phyloP scores from a whole-genome alignment of 2,797 vertebrate genomes.

The Antrozous pallidus region DNA sequence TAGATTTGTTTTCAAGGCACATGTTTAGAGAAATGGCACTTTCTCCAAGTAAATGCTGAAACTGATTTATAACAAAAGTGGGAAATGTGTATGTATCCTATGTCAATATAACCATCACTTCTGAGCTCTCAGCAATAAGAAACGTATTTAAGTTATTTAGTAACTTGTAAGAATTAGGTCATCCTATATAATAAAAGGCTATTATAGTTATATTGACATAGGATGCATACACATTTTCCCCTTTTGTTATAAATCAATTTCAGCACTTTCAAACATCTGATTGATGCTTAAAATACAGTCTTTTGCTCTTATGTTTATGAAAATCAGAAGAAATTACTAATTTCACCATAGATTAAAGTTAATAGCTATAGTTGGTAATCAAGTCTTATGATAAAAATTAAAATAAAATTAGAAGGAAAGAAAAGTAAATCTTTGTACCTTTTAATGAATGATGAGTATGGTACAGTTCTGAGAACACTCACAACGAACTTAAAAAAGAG shows the following conservation, averaged over 20 bases:
- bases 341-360: conserved; percentile 9
- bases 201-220: background rate
- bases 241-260: conserved; percentile 42
- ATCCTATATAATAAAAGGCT: background rate
- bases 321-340: conserved; percentile 35
- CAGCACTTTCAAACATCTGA: conserved; percentile 10
- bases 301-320: conserved; percentile 28
- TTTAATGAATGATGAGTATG: conserved; percentile 12
- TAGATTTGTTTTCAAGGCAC: conserved; percentile 35
- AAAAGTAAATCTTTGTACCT: conserved; percentile 31
- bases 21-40: conserved; percentile 21
- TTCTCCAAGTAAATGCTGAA: conserved; percentile 30
- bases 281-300: conserved; percentile 31
- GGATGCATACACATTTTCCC: conserved; percentile 26
- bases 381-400: conserved; percentile 11
- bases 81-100: conserved; percentile 23
- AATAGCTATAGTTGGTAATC: conserved; percentile 22
- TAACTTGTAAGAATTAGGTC: conserved; percentile 19
- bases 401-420: conserved; percentile 22
- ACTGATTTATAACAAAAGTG: conserved; percentile 36
- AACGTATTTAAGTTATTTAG: conserved; percentile 28
- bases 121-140: conserved; percentile 42
- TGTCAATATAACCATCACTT: conserved; percentile 43
- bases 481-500: background rate
- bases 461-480: conserved; percentile 19